A percentile compares a stretch with the other conserved stretches of the same genome.
Conservation (phyloP, 1,140 invertebrate species). For the Ditylenchus dipsaci region DNA sequence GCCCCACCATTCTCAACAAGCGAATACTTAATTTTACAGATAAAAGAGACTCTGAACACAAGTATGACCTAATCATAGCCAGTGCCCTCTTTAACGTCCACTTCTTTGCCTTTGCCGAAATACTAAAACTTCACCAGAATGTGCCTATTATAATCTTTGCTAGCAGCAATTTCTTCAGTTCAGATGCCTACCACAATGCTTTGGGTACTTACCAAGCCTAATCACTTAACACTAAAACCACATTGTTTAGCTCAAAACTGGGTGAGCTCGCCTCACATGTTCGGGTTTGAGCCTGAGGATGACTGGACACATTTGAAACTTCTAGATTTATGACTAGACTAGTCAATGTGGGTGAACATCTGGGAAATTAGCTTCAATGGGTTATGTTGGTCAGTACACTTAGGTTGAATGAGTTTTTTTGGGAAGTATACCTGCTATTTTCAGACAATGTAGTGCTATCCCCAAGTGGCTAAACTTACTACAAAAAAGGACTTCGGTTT, state of each 20-base stretch:
- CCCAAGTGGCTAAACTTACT: not conserved
- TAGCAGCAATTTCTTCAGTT: not conserved
- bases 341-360: not conserved
- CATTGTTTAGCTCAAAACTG: not conserved
- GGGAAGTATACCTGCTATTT: not conserved
- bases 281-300: not conserved
- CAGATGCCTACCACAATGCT: not conserved
- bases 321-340: not conserved
- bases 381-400: not conserved
- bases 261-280: not conserved
- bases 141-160: not conserved
- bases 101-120: not conserved
- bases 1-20: too few species aligned
- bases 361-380: not conserved
- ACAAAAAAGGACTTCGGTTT: not conserved
- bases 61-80: not conserved
- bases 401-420: not conserved
- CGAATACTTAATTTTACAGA: too few species aligned
- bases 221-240: not conserved
- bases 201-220: not conserved
- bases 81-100: conserved; percentile 3
- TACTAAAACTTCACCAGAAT: conserved; percentile 1
- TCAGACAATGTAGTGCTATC: not conserved
- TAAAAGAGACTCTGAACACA: not conserved
- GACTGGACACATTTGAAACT: not conserved